Evolutionary conservation across 2,113 vertebrate genomes (phyloP).

Genomic region (Perca schrenkii): DNA sequence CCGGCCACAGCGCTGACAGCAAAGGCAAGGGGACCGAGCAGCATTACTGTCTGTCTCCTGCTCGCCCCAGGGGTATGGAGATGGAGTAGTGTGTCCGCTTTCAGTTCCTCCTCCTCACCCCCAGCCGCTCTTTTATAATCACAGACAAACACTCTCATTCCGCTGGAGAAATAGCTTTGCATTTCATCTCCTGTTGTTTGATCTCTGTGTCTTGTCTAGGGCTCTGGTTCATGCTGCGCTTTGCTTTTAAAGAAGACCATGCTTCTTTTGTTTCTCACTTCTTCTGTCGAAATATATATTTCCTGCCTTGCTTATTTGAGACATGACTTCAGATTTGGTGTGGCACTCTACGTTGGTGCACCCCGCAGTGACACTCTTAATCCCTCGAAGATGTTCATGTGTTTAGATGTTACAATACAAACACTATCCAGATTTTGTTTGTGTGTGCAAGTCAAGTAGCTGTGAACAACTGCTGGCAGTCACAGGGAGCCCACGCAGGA

Average conservation of each 20-base stretch:
- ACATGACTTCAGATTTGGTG: constrained; percentile 2
- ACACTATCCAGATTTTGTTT: constrained; percentile 18
- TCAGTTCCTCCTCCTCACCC: constrained; percentile 38
- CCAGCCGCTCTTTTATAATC: constrained; percentile 35
- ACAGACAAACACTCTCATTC: constrained; percentile 28
- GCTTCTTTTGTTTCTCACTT: constrained; percentile 25
- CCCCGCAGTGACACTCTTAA: not conserved
- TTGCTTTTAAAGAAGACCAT: constrained; percentile 36
- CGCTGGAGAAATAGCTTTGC: constrained; percentile 31
- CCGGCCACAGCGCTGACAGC: constrained; percentile 22
- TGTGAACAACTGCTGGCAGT: constrained; percentile 35
- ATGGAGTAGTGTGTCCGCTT: constrained; percentile 40
- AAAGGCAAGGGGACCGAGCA: constrained; percentile 30
- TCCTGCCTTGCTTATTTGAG: not conserved
- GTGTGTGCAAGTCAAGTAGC: constrained; percentile 32
- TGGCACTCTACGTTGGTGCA: not conserved
- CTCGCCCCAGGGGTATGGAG: constrained; percentile 39
- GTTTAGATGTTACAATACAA: constrained; percentile 37
- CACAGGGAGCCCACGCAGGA: constrained; percentile 6
- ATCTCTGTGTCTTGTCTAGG: constrained; percentile 47
- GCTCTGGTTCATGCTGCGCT: constrained; percentile 28
- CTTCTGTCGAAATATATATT: constrained; percentile 28
- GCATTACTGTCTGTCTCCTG: constrained; percentile 43
- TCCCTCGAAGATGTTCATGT: constrained; percentile 5
- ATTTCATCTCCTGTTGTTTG: constrained; percentile 66